Evolutionary conservation across 2,888 invertebrate genomes (phyloP).

Genomic region (Luffia ferchaultella): DNA sequence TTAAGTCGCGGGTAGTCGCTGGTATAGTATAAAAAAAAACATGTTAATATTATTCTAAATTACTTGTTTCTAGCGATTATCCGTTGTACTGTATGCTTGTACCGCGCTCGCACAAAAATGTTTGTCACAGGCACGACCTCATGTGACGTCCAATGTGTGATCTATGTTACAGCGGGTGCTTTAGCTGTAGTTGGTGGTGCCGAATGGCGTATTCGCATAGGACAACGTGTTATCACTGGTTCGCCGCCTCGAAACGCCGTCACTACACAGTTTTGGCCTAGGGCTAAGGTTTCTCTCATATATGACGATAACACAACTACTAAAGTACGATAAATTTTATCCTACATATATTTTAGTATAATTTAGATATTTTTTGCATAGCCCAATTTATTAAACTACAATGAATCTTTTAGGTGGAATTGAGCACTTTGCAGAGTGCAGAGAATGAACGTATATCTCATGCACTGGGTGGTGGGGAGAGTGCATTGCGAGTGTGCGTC

Average conservation of each 20-base stretch:
- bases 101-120: too few relatives aligned
- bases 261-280: conserved; percentile 47
- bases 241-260: conserved; percentile 42
- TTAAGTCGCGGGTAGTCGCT: too few relatives aligned
- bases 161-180: conserved; percentile 48
- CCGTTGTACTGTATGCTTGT: too few relatives aligned
- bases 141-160: too few relatives aligned
- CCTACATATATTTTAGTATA: neutral
- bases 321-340: conserved; percentile 27
- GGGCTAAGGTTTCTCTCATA: conserved; percentile 46
- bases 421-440: conserved; percentile 38
- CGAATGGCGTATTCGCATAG: conserved; percentile 50
- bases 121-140: too few relatives aligned
- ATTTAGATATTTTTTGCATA: too few relatives aligned
- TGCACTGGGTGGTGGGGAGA: conserved; percentile 49
- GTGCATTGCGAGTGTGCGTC: conserved; percentile 47
- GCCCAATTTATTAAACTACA: too few relatives aligned
- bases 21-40: too few relatives aligned
- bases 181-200: conserved; percentile 54
- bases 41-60: too few relatives aligned
- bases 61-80: too few relatives aligned
- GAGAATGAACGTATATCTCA: conserved; percentile 44
- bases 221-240: conserved; percentile 42
- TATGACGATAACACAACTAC: conserved; percentile 46
- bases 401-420: conserved; percentile 31